Evolutionary conservation across 2,797 vertebrate genomes (phyloP).

Genomic region (Cuniculus paca): DNA sequence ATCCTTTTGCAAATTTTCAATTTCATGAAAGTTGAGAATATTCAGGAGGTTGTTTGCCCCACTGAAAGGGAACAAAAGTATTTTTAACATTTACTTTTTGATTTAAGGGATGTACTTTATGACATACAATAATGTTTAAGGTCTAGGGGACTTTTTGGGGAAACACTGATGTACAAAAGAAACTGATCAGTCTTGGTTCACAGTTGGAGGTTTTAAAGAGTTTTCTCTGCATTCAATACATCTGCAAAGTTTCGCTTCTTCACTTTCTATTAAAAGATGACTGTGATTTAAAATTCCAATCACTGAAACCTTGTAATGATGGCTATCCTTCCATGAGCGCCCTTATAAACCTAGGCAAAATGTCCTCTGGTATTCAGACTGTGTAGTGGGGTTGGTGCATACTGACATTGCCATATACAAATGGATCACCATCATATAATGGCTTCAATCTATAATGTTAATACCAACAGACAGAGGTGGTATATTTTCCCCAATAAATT

Average conservation of each 20-base stretch:
- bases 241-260: neutral
- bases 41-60: neutral
- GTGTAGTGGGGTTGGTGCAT: neutral
- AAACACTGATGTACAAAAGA: neutral
- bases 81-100: neutral
- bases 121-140: neutral
- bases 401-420: neutral
- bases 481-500: neutral
- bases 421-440: neutral
- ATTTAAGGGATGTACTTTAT: neutral
- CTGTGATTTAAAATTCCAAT: neutral
- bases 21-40: slow-evolving; percentile 13
- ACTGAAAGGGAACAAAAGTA: neutral
- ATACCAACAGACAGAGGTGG: neutral
- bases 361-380: neutral
- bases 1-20: neutral
- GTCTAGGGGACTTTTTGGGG: neutral
- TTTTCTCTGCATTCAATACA: neutral
- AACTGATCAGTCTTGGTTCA: neutral
- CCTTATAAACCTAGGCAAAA: neutral
- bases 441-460: neutral
- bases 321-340: neutral
- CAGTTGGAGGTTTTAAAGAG: neutral
- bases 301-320: neutral
- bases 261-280: neutral